Evolutionary conservation across 2,113 vertebrate species (phyloP).

Genomic region (Eretmochelys imbricata): DNA sequence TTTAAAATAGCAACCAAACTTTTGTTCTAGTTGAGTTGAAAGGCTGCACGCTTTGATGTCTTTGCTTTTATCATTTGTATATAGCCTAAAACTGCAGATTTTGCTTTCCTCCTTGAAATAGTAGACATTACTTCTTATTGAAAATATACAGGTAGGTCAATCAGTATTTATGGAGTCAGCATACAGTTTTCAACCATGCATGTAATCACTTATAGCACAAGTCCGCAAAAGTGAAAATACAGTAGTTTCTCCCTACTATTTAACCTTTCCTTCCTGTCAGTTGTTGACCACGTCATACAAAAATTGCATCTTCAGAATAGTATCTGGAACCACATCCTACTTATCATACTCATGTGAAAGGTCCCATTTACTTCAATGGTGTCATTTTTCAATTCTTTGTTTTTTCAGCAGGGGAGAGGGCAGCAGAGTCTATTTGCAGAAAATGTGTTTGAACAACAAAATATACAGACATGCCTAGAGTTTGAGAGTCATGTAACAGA

Average conservation of each 20-base stretch:
- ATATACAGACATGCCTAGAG: slow-evolving; percentile 5
- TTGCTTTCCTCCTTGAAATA: slow-evolving; percentile 54
- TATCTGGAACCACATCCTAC: neutral
- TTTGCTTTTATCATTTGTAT: slow-evolving; percentile 86
- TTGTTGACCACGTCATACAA: slow-evolving; percentile 15
- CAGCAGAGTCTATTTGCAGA: slow-evolving; percentile 11
- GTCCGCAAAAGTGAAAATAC: slow-evolving; percentile 56
- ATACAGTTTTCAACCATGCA: slow-evolving; percentile 49
- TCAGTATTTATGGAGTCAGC: slow-evolving; percentile 56
- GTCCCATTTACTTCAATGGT: accelerated
- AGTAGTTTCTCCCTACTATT: slow-evolving; percentile 53
- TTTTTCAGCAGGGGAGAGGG: neutral
- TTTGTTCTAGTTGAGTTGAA: slow-evolving; percentile 89
- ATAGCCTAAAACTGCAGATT: slow-evolving; percentile 79
- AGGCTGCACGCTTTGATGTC: slow-evolving; percentile 85
- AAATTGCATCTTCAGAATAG: slow-evolving; percentile 15
- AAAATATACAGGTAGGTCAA: slow-evolving; percentile 84
- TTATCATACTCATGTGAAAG: neutral
- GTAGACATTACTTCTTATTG: slow-evolving; percentile 72
- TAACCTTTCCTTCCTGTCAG: slow-evolving; percentile 51
- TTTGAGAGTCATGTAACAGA: slow-evolving; percentile 23
- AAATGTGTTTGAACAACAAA: neutral
- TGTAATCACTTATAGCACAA: slow-evolving; percentile 68
- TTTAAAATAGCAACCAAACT: slow-evolving; percentile 87
- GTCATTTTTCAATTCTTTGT: neutral